Conservation (phyloP, 2,888 invertebrate species). For the Acanthosepion lycidas region DNA sequence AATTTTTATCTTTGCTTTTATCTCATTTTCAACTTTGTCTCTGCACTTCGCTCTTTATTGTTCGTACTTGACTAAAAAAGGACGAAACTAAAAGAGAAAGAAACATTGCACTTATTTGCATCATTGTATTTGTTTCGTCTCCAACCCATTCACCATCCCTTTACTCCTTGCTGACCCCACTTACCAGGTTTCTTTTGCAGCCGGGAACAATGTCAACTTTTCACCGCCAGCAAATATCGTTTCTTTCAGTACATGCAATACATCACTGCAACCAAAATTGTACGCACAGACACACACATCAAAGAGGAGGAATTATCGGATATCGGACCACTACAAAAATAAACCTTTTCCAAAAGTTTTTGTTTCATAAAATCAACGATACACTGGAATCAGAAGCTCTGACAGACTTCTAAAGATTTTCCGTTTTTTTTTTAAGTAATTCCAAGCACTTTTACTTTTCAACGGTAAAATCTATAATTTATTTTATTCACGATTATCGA, state of each 20-base stretch:
- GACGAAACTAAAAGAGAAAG: background rate
- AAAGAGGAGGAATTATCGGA: background rate
- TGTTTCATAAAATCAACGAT: background rate
- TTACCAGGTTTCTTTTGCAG: background rate
- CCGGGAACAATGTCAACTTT: constrained; percentile 8
- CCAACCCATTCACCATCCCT: background rate
- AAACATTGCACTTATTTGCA: background rate
- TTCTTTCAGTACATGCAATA: background rate
- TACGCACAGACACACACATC: background rate
- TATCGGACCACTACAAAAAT: background rate
- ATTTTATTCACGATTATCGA: no score
- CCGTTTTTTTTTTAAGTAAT: no score
- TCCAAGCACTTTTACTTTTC: no score
- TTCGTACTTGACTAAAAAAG: background rate
- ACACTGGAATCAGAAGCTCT: background rate
- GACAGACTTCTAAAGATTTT: no score
- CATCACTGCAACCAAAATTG: background rate
- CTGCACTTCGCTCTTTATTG: background rate
- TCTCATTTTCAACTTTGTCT: background rate
- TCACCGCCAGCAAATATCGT: background rate
- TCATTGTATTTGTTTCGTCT: background rate
- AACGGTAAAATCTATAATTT: no score
- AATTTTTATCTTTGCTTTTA: background rate
- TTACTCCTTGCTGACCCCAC: background rate
- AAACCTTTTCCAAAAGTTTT: background rate